Evolutionary conservation across 2,113 vertebrate genomes (phyloP).

Genomic region (Brevimyrus niger): DNA sequence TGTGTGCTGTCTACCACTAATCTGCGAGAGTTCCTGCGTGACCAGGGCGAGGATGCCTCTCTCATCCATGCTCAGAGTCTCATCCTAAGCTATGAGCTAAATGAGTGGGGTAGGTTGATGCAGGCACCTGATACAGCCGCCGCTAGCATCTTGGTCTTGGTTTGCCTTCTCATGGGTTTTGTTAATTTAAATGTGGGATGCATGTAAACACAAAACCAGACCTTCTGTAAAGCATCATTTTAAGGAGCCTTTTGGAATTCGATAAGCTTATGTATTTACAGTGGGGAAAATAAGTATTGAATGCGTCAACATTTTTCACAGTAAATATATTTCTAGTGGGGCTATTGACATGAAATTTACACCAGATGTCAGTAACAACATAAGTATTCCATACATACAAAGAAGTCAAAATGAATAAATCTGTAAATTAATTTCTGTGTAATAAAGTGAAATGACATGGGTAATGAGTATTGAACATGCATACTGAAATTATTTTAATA

Average conservation of each 20-base stretch:
- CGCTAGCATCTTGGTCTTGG: background rate
- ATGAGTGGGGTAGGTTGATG: slow-evolving; percentile 69
- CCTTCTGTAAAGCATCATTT: background rate
- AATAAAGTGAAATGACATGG: too few relatives aligned
- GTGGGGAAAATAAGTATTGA: too few relatives aligned
- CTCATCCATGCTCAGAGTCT: slow-evolving; percentile 61
- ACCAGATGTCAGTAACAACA: too few relatives aligned
- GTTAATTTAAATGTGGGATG: background rate
- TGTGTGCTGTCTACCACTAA: slow-evolving; percentile 72
- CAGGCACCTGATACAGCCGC: background rate
- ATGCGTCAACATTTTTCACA: too few relatives aligned
- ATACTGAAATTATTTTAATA: too few relatives aligned
- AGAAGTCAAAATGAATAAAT: too few relatives aligned
- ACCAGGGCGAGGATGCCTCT: slow-evolving; percentile 77
- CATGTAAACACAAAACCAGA: background rate
- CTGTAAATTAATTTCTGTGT: too few relatives aligned
- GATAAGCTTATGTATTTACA: background rate
- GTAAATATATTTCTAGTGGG: too few relatives aligned
- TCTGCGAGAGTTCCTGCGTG: slow-evolving; percentile 75
- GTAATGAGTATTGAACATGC: too few relatives aligned
- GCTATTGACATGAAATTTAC: too few relatives aligned
- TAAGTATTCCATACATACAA: too few relatives aligned
- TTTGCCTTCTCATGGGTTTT: background rate
- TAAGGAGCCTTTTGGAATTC: background rate
- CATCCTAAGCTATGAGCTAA: slow-evolving; percentile 79